Evolutionary conservation across 2,797 vertebrate species (phyloP), one percentile per base, ranked within the genome.

Genomic region (Epinephelus malabaricus): DNA sequence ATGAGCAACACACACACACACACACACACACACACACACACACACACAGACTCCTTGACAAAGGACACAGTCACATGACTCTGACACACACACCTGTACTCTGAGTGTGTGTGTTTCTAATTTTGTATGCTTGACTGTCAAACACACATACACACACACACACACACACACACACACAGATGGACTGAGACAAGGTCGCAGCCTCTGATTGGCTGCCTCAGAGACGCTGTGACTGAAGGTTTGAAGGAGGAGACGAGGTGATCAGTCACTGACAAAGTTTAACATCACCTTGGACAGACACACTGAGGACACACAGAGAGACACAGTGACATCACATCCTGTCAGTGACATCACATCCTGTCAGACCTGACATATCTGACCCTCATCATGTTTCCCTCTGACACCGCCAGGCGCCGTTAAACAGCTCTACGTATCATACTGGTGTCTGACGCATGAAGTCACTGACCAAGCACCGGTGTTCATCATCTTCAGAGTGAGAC

Each of bases 181-280:
- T 53, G 0, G 5, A 38, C 27, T 3, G 2, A 77, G n/a, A 74
- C 79, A 82, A 85, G 79, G 83, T 72, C 6, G n/a, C 59, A 34
- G 71, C 43, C 51, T 82, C 46, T 50, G 67, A 78, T 78, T 81
- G 79, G 75, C 51, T 67, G 74, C 0, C 9, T 40, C 2, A 19
- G 55, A 19, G 40, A 12, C 15, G 30, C 54, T 18, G 51, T 17
- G 67, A 50, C 43, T 25, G 47, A 63, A 62, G 72, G 75, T 74
- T 61, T 66, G 47, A 0, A 51, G 80, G 71, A 58, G 38, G 61
- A 54, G 56, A 54, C 14, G 1, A 71, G 56, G 58, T 1, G 45
- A 74, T 69, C 60, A 0, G 30, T 27, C 25, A 17, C 6, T 56
- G 54, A 53, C 11, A 10, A 43, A 43, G 40, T 43, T 43, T 43